Conservation (phyloP, 2,797 vertebrate species). For the Mus minutoides region DNA sequence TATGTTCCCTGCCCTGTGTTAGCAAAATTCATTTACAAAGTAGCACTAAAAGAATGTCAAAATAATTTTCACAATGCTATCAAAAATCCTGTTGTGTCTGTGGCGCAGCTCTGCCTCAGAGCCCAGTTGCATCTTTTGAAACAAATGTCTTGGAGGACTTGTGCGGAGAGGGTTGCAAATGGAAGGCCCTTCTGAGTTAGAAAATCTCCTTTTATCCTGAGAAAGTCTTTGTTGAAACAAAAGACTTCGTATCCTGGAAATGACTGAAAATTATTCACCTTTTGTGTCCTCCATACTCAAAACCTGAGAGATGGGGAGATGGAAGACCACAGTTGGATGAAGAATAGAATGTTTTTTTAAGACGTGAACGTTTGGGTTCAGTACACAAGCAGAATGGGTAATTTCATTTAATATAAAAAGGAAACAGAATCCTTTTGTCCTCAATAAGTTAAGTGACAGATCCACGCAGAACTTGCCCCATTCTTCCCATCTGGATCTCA, state of each 20-base stretch:
- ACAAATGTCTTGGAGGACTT: background rate
- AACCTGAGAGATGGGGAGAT: conserved; percentile 36
- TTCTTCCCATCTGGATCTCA: conserved; percentile 75
- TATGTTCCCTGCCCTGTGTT: conserved; percentile 48
- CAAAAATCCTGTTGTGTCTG: conserved; percentile 4
- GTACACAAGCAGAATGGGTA: conserved; percentile 54
- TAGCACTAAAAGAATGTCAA: conserved; percentile 65
- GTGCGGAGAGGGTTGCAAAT: background rate
- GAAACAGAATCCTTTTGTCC: conserved; percentile 62
- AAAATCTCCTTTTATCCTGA: conserved; percentile 56
- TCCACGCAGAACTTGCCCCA: conserved; percentile 64
- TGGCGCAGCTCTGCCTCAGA: conserved; percentile 37
- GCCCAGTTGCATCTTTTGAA: background rate
- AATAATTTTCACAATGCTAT: conserved; percentile 47
- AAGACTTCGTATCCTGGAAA: conserved; percentile 63
- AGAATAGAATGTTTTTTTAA: conserved; percentile 38
- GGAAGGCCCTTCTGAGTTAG: conserved; percentile 38
- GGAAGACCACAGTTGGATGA: conserved; percentile 16
- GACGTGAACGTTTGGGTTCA: conserved; percentile 37
- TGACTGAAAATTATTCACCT: conserved; percentile 52
- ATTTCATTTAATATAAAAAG: conserved; percentile 58
- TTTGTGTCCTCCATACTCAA: conserved; percentile 48
- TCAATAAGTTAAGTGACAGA: conserved; percentile 65
- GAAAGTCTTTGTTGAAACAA: conserved; percentile 59
- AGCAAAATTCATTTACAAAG: conserved; percentile 61